These are phyloP conservation scores for Dendrolimus houi DNA, from an alignment of 2,888 invertebrate species.

Conservation along the genomic window DNA sequence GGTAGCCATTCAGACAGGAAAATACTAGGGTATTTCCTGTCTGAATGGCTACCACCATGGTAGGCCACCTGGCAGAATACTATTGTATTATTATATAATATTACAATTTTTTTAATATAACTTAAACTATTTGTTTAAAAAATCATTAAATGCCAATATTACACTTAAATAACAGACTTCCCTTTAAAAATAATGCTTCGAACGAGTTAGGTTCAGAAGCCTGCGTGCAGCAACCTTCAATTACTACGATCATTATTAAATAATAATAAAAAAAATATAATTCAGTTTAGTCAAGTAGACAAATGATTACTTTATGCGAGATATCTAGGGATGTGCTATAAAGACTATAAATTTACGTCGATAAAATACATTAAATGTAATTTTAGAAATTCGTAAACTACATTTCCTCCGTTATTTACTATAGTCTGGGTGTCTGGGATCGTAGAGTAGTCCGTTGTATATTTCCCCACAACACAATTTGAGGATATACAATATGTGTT, in stretches of 20 bases:
- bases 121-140: background rate
- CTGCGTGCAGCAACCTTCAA: conserved; percentile 44
- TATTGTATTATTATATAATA: background rate
- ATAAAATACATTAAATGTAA: no score
- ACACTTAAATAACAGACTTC: conserved; percentile 13
- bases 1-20: no score
- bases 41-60: no score
- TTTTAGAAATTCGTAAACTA: background rate
- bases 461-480: no score
- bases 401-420: no score
- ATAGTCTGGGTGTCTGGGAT: no score
- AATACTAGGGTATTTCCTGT: no score
- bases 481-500: no score
- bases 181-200: conserved; percentile 59
- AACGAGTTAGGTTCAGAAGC: conserved; percentile 56
- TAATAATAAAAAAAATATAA: conserved; percentile 72
- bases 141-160: background rate
- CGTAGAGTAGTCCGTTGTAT: no score
- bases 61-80: background rate
- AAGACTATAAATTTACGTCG: no score
- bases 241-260: conserved; percentile 59
- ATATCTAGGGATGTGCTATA: conserved; percentile 25
- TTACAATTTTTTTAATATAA: no score
- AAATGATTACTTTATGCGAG: conserved; percentile 66
- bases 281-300: conserved; percentile 75